Base-by-base conservation (phyloP, 2,797 vertebrate genomes). In the Sebastes iracundus region DNA sequence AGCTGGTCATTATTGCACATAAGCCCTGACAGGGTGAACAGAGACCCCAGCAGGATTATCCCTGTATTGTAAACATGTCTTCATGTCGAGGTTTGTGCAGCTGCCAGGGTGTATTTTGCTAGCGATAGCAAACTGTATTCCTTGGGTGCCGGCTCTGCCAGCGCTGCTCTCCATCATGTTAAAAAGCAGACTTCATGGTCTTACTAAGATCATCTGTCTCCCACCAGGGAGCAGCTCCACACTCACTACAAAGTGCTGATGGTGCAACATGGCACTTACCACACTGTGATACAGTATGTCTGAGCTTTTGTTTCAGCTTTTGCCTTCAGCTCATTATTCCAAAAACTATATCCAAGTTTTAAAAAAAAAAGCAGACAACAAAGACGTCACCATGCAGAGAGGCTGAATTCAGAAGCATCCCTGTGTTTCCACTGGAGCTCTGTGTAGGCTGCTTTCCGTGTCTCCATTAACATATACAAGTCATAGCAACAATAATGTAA, bases 11-110 rank as follows among this genome's bases (percentile, higher is more conserved):
- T 87, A 88, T 49, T 77, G 82, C 69, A 80, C 72, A 82, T 88
- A 90, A 92, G 6, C 84, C 72, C 56, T 38, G 72, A 53, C n/a
- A 20, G 77, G 52, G 66, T 80, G 88, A 85, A 84, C 12, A 16
- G 72, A 85, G 86, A 33, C 72, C 85, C 42, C 86, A 75, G 75
- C 75, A 88, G 90, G 90, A 93, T 93, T 90, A 91, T 91, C 92
- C 75, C 58, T 46, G 33, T 4, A 83, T 60, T 88, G 84, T 87
- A 83, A 89, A 91, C 82, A 88, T 33, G 79, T 83, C 77, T 38
- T 75, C 63, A 84, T 52, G 84, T 49, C 46, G 42, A 75, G 30
- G 73, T 63, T 38, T 62, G 65, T 73, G 59, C 30, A 49, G 81
- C 85, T 56, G 75, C 14, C 72, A 81, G 68, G 5, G 30, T 49